Conservation (phyloP, 2,113 vertebrate genomes). For the Dromiciops gliroides region DNA sequence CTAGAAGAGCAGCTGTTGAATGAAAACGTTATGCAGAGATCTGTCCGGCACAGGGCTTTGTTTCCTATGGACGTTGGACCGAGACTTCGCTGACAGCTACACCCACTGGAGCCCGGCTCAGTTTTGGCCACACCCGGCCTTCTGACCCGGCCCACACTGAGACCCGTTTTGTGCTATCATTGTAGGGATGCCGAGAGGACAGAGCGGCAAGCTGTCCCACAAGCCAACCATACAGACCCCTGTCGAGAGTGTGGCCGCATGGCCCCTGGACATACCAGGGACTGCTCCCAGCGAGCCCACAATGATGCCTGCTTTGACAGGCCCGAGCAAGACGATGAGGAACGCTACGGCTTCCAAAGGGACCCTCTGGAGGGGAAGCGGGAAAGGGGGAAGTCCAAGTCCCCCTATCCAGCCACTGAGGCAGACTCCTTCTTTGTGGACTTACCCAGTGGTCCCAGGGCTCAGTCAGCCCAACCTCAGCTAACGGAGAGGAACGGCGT, state of each 20-base stretch:
- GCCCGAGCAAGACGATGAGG: constrained; percentile 83
- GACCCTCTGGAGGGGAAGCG: constrained; percentile 86
- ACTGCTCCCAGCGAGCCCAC: constrained; percentile 80
- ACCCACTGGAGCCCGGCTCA: neutral
- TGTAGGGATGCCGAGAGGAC: constrained; percentile 89
- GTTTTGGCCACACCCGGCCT: neutral
- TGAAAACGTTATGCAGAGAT: neutral
- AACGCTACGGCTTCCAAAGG: constrained; percentile 82
- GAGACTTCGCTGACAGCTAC: neutral
- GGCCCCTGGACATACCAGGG: constrained; percentile 82
- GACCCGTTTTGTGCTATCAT: constrained; percentile 60
- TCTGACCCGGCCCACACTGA: neutral
- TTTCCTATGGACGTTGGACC: neutral
- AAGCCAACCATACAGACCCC: constrained; percentile 89
- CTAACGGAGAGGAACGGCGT: constrained; percentile 88
- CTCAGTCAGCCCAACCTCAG: constrained; percentile 82
- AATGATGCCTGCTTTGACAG: constrained; percentile 84
- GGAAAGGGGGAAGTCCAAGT: constrained; percentile 84
- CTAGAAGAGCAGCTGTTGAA: neutral
- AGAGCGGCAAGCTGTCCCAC: constrained; percentile 89
- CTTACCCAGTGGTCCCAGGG: constrained; percentile 78
- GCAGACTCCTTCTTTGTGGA: constrained; percentile 87
- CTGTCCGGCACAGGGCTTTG: too few species aligned
- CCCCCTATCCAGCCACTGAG: constrained; percentile 78
- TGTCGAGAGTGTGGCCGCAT: constrained; percentile 83